phyloP scores from a whole-genome alignment of 1,140 invertebrate species.

The Pemphigus obesinymphae region DNA sequence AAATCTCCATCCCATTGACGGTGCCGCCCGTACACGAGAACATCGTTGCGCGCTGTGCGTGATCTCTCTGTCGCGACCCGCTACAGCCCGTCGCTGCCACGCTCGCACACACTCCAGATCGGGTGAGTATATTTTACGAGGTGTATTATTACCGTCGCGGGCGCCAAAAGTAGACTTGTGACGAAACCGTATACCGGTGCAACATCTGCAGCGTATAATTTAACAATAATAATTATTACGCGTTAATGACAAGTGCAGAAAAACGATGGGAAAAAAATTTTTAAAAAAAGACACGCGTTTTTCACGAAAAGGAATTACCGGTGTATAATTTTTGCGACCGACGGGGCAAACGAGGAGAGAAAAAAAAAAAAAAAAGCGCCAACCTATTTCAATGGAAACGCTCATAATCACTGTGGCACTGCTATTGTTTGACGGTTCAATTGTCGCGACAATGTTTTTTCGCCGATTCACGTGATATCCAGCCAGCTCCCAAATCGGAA shows the following conservation, averaged over 20 bases:
- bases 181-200: background rate
- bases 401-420: no score
- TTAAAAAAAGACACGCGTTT: no score
- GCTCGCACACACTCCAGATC: no score
- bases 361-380: background rate
- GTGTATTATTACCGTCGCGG: background rate
- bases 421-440: slow-evolving; percentile 23
- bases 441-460: background rate
- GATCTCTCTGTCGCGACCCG: background rate
- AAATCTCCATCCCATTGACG: background rate
- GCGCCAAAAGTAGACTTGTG: background rate
- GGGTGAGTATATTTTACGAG: no score
- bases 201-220: no score
- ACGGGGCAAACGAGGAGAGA: background rate
- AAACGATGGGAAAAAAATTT: no score
- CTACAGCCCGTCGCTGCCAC: background rate
- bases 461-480: slow-evolving; percentile 4
- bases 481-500: no score
- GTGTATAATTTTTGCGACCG: no score
- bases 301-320: no score
- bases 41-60: background rate
- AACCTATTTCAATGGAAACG: background rate
- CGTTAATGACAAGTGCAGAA: no score
- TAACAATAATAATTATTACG: background rate
- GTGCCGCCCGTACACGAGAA: no score